A percentile compares a stretch with the other conserved stretches of the same genome.
Evolutionary conservation across 2,113 vertebrate species (phyloP).

Genomic region (Perca schrenkii): DNA sequence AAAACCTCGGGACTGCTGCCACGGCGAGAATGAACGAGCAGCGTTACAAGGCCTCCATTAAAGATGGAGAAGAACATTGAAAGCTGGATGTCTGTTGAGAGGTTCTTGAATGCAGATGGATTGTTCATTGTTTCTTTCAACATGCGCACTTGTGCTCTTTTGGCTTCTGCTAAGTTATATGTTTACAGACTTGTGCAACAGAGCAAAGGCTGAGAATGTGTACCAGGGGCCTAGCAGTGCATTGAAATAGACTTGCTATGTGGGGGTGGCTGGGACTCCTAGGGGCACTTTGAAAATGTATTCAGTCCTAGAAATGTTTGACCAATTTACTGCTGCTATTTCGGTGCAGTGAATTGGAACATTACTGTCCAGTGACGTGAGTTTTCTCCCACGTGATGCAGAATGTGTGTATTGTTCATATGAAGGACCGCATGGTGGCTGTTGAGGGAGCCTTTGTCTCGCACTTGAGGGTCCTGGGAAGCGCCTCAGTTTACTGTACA

Average conservation of each 20-base stretch:
- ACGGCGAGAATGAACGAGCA: neutral
- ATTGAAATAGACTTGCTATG: conserved; percentile 35
- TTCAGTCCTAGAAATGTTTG: conserved; percentile 33
- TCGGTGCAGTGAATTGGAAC: conserved; percentile 29
- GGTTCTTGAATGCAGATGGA: neutral
- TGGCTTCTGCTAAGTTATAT: conserved; percentile 17
- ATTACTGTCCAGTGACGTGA: conserved; percentile 35
- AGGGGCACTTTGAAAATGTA: conserved; percentile 37
- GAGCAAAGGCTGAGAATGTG: conserved; percentile 59
- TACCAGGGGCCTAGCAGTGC: conserved; percentile 21
- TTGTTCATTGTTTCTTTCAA: conserved; percentile 4
- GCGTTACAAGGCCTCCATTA: conserved; percentile 43
- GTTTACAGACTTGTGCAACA: conserved; percentile 62
- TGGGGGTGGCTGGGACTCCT: conserved; percentile 4
- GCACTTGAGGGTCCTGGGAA: conserved; percentile 28
- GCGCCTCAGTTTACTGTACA: conserved; percentile 39
- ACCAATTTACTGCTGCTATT: conserved; percentile 30
- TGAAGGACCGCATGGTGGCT: neutral
- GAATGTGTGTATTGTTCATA: conserved; percentile 48
- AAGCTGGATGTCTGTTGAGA: conserved; percentile 13
- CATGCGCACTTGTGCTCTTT: neutral
- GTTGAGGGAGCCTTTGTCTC: conserved; percentile 18
- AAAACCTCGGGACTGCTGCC: neutral
- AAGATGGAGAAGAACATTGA: conserved; percentile 47
- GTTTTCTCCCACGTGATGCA: conserved; percentile 43